Conservation (phyloP, 2,888 invertebrate species). For the Drosophila monieri region DNA sequence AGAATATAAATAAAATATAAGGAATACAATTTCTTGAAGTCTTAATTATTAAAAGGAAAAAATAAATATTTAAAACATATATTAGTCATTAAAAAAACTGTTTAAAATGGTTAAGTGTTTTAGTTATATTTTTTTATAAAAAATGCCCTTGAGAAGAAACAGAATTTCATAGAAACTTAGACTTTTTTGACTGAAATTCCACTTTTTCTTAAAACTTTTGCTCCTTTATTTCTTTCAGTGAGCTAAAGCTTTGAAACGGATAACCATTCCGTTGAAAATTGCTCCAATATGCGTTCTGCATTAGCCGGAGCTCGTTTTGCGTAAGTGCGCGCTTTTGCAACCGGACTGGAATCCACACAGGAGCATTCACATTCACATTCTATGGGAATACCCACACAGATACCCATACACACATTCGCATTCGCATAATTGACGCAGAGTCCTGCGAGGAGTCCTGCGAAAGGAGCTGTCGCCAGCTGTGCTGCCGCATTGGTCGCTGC, state of each 20-base stretch:
- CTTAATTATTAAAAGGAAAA: too few relatives aligned
- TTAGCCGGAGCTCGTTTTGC: constrained; percentile 71
- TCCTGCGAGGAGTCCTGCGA: constrained; percentile 40
- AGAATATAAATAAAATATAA: too few relatives aligned
- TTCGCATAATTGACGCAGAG: constrained; percentile 68
- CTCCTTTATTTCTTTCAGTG: background rate
- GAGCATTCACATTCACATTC: constrained; percentile 5
- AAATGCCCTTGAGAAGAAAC: too few relatives aligned
- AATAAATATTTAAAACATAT: too few relatives aligned
- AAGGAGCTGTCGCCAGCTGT: constrained; percentile 69
- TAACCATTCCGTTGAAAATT: constrained; percentile 69
- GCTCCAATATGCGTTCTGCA: constrained; percentile 75
- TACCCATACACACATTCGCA: constrained; percentile 12
- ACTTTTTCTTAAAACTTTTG: too few relatives aligned
- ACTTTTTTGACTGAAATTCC: background rate
- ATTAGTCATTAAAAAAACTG: too few relatives aligned
- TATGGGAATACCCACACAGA: background rate
- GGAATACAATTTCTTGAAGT: background rate
- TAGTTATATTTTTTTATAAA: too few relatives aligned
- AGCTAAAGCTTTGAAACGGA: constrained; percentile 54
- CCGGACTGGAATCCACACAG: constrained; percentile 8
- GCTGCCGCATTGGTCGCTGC: constrained; percentile 59
- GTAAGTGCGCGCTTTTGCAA: constrained; percentile 60
- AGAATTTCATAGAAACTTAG: too few relatives aligned
- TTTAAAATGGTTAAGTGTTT: too few relatives aligned